Base-by-base conservation (phyloP, 2,888 invertebrate genomes). In the Synanthedon vespiformis region DNA sequence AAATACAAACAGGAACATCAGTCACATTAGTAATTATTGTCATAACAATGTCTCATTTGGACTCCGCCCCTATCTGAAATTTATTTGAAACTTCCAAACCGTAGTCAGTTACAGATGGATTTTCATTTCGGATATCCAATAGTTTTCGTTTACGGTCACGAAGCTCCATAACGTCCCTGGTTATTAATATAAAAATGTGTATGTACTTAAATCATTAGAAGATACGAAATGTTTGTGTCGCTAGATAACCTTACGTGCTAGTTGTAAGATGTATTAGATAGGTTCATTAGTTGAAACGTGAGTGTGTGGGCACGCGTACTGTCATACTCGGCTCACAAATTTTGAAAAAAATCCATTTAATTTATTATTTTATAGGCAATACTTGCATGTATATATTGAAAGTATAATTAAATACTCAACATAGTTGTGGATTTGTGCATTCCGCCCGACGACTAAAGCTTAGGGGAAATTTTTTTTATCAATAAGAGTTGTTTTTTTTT, bases 341-440 rank as follows among this genome's bases (percentile, higher is more conserved):
- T 62, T 69, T 59, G 64, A 71, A 67, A 74, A 78, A 67, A 74
- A 78, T 79, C 74, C 74, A 74, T 80, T 74, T 77, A 76, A 74
- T 79, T 80, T 77, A 77, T 70, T 79, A 71, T 75, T 72, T 34
- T 74, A 72, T 79, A 82, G 76, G 71, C 73, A 68, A 79, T 57
- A 75, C 82, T 74, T 84, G 84, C 80, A 81, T 85, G 82, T 86
- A 85, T 85, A 83, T 87, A 85, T 85, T 80, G 83, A 81, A 65
- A 55, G 60, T 61, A 56, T 60, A 57, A 59, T 34, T 77, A 83
- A 22, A 85, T 84, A 86, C 84, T 86, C 85, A 85, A 85, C 85
- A 80, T 86, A 85, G 86, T 88, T 88, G 87, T 87, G 88, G 88
- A 86, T 86, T 83, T 86, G 84, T 85, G 88, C 88, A 88, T 88